Conservation (phyloP, 2,888 invertebrate species). For the Lasius platythorax region DNA sequence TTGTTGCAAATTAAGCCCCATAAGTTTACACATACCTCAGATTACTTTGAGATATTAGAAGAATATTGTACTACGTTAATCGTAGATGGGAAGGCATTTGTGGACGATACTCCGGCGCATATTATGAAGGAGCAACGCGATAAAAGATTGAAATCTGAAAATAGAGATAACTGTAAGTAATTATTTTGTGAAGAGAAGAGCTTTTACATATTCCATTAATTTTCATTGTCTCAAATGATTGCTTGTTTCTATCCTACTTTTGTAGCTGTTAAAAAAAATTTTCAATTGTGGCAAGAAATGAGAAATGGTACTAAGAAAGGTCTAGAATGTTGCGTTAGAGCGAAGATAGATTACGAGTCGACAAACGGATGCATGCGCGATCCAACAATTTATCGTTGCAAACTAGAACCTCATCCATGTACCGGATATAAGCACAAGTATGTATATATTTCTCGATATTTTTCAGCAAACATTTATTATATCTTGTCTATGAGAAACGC, state of each 20-base stretch:
- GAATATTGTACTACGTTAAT: slow-evolving; percentile 95
- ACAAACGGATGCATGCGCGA: slow-evolving; percentile 98
- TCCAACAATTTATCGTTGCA: slow-evolving; percentile 99
- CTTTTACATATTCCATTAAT: not conserved
- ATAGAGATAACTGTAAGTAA: slow-evolving; percentile 93
- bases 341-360: slow-evolving; percentile 99
- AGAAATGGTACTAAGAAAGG: slow-evolving; percentile 92
- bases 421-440: slow-evolving; percentile 98
- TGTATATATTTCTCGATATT: slow-evolving; percentile 18
- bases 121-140: slow-evolving; percentile 98
- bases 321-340: slow-evolving; percentile 96
- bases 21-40: slow-evolving; percentile 97
- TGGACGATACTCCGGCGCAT: slow-evolving; percentile 98
- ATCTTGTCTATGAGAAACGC: not conserved
- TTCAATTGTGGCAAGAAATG: slow-evolving; percentile 98
- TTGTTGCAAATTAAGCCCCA: slow-evolving; percentile 97
- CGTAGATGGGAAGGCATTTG: slow-evolving; percentile 96
- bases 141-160: slow-evolving; percentile 93
- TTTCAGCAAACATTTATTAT: slow-evolving; percentile 7
- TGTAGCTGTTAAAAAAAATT: slow-evolving; percentile 93
- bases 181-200: not conserved
- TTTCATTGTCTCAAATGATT: slow-evolving; percentile 7
- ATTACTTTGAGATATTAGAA: slow-evolving; percentile 97
- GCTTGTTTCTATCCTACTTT: not conserved
- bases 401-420: slow-evolving; percentile 96